Base-by-base conservation (phyloP, 2,797 vertebrate species). In the Aeoliscus strigatus region DNA sequence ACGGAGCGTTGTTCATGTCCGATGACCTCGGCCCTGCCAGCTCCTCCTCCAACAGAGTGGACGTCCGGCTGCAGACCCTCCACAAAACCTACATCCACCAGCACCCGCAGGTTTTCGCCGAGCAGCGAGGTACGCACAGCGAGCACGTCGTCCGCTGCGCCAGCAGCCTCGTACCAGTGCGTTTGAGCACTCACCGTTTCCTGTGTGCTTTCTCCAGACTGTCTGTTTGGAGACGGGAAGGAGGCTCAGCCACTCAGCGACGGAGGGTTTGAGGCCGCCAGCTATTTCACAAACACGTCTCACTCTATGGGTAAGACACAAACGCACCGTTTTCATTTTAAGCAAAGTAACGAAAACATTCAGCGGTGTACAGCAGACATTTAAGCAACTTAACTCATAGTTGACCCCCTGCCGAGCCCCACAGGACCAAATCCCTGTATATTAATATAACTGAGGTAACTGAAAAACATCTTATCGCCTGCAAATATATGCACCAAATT, bases 1-100 rank as follows among this genome's bases (percentile, higher is more conserved):
- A 56, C 51, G 71, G 80, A 36, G 21, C 64, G 8, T 27, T 75
- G 38, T 80, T 83, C 32, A 42, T 80, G 55, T 17, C 73, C 4
- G 29, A 63, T 14, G 73, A 76, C 3, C 36, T 46, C 58, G 71
- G 36, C 38, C 55, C 76, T 1, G 50, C 14, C 11, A 71, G 29
- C 42, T 50, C 76, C 4, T 72, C 73, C 1, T 61, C 71, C 4
- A 71, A 80, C 43, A 32, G 65, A 32, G 43, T 35, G 0, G 60
- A 80, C 9, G 35, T 70, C 30, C 68, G 55, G 30, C 66, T 66
- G 41, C 69, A 75, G 11, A 33, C 34, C 14, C 70, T 51, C 69
- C 74, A 80, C 28, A 85, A 80, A 50, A 31, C 38, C 29, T 80
- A 70, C 70, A 51, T 24, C 63, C 72, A 78, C 12, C 80, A 80